Evolutionary conservation across 2,113 vertebrate genomes (phyloP).

Genomic region (Notarius quadriscutis): DNA sequence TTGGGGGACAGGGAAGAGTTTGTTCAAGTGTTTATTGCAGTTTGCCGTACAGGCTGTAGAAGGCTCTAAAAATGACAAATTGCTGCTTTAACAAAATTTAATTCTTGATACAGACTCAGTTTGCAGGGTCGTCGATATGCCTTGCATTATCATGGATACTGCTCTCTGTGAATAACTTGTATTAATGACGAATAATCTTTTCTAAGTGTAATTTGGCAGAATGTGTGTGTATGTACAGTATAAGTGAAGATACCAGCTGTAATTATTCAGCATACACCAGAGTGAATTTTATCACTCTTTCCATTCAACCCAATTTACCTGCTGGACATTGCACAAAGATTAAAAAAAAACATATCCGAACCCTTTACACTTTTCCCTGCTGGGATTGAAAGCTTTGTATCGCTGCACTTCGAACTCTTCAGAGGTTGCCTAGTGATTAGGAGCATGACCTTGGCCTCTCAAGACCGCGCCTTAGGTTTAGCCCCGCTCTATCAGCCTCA

Average conservation of each 20-base stretch:
- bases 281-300: not conserved
- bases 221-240: not conserved
- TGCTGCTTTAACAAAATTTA: not conserved
- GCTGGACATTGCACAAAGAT: not conserved
- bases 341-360: not conserved
- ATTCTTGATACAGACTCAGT: not conserved
- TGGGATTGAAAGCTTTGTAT: slow-evolving; percentile 7
- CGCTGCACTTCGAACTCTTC: slow-evolving; percentile 44
- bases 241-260: not conserved
- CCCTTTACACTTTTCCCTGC: slow-evolving; percentile 2
- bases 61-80: not conserved
- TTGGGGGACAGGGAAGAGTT: not conserved
- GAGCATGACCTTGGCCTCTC: slow-evolving; percentile 75
- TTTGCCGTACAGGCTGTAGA: not conserved
- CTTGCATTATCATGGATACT: not conserved
- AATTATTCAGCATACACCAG: not conserved
- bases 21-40: not conserved
- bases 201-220: not conserved
- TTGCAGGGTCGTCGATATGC: not conserved
- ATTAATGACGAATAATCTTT: not conserved
- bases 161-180: not conserved
- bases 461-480: slow-evolving; percentile 72
- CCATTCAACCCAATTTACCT: not conserved
- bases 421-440: slow-evolving; percentile 62
- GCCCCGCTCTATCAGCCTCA: slow-evolving; percentile 72